Evolutionary conservation across 2,888 invertebrate genomes (phyloP), one percentile per base, ranked within the genome.

Genomic region (Anarsia innoxiella): DNA sequence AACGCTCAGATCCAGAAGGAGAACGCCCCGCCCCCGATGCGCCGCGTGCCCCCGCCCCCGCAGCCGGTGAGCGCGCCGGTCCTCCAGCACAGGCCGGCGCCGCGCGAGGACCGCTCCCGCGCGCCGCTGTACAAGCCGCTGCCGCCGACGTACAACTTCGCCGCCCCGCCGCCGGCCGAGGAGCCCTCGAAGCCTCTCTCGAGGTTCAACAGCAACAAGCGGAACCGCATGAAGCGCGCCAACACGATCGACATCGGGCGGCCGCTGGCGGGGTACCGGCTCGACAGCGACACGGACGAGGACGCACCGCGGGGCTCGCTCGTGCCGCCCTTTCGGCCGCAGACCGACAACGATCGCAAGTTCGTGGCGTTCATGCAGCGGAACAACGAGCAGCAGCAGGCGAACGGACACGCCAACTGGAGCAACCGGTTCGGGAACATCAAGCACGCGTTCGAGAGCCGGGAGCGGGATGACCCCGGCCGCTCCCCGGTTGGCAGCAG

Each of bases 241-340:
- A 95, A 95, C 53, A 95, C 95, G 1, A 93, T 95, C 45, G 94
- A 95, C 60, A 94, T 95, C 62, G 94, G 94, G 0, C 93, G 93
- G 56, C 88, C 90, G 0, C 86, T 72, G 13, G 87, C 77, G n/a
- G 84, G 85, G 12, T 88, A 88, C 59, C 76, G 82, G 31, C 64
- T 85, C n/a, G 78, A 82, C 44, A 68, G 65, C 41, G 82, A 84
- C 41, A 84, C 86, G 11, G 86, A 87, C 31, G 85, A 86, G 15
- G 84, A 83, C 5, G 63, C 67, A 31, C 36, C 61, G 57, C 51
- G 62, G 51, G 46, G 56, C 1, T 74, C 80, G 0, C 65, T 69
- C 26, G 89, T 93, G 23, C 92, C 92, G 0, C 86, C 87, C 1
- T 92, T 95, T 50, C 88, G 89, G 47, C 93, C 94, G 0, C 94